A percentile compares a stretch with the other conserved stretches of the same genome.
These are phyloP conservation scores for Apodemus agrarius DNA, from an alignment of 2,797 vertebrate genomes.

Conservation along the genomic window DNA sequence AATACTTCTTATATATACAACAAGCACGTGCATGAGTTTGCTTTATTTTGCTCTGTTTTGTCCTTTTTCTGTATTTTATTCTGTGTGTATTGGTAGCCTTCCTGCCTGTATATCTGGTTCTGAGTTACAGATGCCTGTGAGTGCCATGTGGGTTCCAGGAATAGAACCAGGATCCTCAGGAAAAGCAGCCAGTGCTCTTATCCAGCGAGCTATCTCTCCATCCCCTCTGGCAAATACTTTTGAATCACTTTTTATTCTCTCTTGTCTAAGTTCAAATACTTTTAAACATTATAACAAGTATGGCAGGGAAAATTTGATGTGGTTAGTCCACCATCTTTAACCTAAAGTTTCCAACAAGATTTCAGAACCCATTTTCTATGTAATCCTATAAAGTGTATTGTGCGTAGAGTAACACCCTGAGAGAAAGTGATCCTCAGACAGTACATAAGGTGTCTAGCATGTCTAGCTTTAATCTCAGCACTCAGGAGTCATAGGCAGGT, in stretches of 20 bases:
- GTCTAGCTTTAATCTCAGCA: background rate
- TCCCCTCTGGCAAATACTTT: background rate
- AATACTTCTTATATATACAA: background rate
- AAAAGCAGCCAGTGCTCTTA: background rate
- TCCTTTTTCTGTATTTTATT: background rate
- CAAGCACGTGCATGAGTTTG: background rate
- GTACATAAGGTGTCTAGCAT: background rate
- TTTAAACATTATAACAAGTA: background rate
- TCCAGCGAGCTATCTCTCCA: background rate
- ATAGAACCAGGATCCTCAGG: background rate
- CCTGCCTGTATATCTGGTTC: background rate
- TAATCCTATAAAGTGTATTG: background rate
- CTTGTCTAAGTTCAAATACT: background rate
- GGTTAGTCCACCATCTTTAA: background rate
- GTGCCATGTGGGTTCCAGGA: background rate
- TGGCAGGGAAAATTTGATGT: conserved; percentile 1
- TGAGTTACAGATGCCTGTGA: background rate
- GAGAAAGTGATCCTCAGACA: conserved; percentile 2
- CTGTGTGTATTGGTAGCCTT: background rate
- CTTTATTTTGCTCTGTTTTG: background rate
- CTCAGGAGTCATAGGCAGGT: background rate
- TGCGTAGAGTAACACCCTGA: background rate
- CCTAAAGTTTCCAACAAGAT: background rate
- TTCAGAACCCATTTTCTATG: background rate
- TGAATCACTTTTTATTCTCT: background rate